Base-by-base conservation (phyloP, 2,888 invertebrate genomes). In the Hirtodrosophila histrioides region DNA sequence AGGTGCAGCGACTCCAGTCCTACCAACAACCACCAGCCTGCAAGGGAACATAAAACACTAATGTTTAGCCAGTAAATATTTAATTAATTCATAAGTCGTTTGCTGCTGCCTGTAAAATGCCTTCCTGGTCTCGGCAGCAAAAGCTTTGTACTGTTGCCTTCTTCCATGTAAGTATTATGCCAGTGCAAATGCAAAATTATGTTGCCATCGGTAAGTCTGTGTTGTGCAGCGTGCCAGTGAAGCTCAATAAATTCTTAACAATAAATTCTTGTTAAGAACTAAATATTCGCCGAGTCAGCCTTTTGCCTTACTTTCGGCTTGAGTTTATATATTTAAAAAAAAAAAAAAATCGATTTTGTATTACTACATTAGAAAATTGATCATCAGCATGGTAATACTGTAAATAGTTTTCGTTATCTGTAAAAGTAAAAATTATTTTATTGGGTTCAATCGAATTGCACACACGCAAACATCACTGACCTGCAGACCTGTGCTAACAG, bases 1-100 rank as follows among this genome's bases (percentile, higher is more conserved):
- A 56, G 56, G 44, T 60, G 63, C 60, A 61, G 43, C 58, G 49
- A 27, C 27, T 27, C 3, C 27, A 11, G 23, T 44, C 17, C 29
- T 11, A n/a, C 45, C 35, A 17, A 39, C 29, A 24, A 10, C 17
- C 36, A 11, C 11, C n/a, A 24, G 50, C 10, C 24, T 41, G 10
- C 27, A 44, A 29, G 31, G 31, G 23, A 67, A 76, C 70, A 69
- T 72, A 77, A 79, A 86, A 76, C 64, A 71, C 72, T 66, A 68
- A 73, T 75, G 75, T 86, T 81, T 73, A 77, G 77, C 71, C 64
- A 68, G 85, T 69, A 78, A 87, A 81, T 74, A 86, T 87, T 85
- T 86, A 88, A 88, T 86, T 85, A 88, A 81, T 88, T 85, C 80
- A 78, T 80, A 83, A 78, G 71, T 66, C 75, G 67, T 29, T 63